Conservation (phyloP, 2,113 vertebrate species). For the Colinus virginianus region DNA sequence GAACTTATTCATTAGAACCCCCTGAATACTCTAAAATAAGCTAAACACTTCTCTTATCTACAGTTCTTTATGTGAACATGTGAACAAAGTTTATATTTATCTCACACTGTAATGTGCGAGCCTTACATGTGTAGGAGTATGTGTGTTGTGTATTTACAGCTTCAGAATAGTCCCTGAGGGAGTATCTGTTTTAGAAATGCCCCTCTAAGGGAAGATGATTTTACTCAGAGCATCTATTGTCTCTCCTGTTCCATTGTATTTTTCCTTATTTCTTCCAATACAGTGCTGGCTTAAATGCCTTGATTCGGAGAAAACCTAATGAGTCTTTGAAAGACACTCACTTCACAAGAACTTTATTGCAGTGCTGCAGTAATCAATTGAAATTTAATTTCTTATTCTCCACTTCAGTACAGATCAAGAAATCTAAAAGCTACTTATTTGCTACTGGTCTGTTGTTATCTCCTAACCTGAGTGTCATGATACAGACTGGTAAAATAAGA, state of each 20-base stretch:
- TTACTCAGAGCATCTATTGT: not conserved
- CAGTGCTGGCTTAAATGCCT: not conserved
- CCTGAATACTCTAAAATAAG: not conserved
- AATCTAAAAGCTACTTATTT: not conserved
- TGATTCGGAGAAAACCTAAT: not conserved
- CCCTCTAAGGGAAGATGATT: not conserved
- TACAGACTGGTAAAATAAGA: not conserved
- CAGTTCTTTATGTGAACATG: not conserved
- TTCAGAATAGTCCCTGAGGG: not conserved
- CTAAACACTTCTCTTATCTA: not conserved
- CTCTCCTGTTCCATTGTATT: not conserved
- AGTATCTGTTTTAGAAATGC: not conserved
- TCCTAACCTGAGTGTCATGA: not conserved
- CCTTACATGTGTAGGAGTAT: not conserved
- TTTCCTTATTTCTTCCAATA: not conserved
- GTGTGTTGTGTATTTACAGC: not conserved
- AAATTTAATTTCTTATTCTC: not conserved
- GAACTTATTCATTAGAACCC: not conserved
- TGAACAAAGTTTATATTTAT: not conserved
- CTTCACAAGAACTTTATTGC: not conserved
- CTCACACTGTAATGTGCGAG: not conserved
- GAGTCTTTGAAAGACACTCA: not conserved
- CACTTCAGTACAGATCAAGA: not conserved
- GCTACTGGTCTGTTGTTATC: not conserved
- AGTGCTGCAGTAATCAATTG: not conserved